phyloP scores from a whole-genome alignment of 2,888 invertebrate species.

The Gortyna flavago region DNA sequence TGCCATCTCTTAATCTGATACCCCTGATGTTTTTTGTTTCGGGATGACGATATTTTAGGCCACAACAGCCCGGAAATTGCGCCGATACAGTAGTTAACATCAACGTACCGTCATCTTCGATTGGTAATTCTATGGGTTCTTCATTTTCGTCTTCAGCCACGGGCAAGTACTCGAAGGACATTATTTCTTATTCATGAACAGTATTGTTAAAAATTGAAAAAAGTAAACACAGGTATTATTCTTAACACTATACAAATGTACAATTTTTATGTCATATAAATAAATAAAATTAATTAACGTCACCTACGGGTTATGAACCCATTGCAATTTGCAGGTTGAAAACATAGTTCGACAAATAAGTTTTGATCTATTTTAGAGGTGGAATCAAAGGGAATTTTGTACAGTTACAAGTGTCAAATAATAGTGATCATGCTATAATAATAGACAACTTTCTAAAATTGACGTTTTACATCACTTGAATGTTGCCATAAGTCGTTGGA shows the following conservation, averaged over 20 bases:
- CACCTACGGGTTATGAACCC: conserved; percentile 90
- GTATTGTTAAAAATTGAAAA: conserved; percentile 82
- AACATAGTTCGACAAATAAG: conserved; percentile 80
- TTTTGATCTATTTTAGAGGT: conserved; percentile 76
- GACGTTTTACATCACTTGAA: conserved; percentile 74
- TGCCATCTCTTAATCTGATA: conserved; percentile 96
- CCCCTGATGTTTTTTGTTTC: conserved; percentile 97
- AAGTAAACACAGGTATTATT: conserved; percentile 85
- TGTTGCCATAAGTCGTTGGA: too few species aligned
- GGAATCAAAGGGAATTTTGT: conserved; percentile 67
- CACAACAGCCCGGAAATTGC: conserved; percentile 98
- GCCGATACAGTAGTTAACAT: conserved; percentile 98
- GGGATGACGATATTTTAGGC: conserved; percentile 98
- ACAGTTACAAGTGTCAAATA: conserved; percentile 77
- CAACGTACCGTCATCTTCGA: conserved; percentile 98
- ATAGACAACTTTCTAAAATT: conserved; percentile 87
- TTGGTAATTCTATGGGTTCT: conserved; percentile 98
- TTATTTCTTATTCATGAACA: conserved; percentile 89
- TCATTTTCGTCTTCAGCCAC: conserved; percentile 99
- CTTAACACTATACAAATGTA: conserved; percentile 88
- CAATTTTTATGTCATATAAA: conserved; percentile 86
- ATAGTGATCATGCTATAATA: conserved; percentile 72
- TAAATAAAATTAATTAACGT: conserved; percentile 89
- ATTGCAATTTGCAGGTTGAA: conserved; percentile 89
- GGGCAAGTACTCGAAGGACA: conserved; percentile 93